These are phyloP conservation scores for Xiphophorus birchmanni DNA, from an alignment of 2,797 vertebrate genomes.

Conservation along the genomic window DNA sequence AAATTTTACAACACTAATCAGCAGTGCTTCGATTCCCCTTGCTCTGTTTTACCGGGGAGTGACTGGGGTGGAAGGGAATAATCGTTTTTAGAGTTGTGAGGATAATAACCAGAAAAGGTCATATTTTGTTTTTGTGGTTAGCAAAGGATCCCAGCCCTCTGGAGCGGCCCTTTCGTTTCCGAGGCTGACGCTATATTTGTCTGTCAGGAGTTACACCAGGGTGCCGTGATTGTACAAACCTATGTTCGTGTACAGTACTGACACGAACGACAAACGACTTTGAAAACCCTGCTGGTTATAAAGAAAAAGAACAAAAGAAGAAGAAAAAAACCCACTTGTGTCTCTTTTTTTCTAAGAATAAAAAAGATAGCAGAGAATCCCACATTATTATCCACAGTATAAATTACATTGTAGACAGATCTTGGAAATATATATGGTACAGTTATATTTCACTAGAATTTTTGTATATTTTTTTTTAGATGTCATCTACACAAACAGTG, in stretches of 20 bases:
- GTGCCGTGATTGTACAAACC: conserved; percentile 83
- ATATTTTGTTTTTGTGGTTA: conserved; percentile 82
- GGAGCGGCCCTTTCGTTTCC: conserved; percentile 62
- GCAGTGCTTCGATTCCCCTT: conserved; percentile 71
- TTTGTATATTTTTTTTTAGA: conserved; percentile 52
- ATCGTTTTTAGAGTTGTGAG: conserved; percentile 35
- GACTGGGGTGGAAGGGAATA: not conserved
- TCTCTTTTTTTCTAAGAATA: conserved; percentile 92
- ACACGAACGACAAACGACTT: conserved; percentile 92
- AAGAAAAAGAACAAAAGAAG: conserved; percentile 81
- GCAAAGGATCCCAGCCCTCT: conserved; percentile 76
- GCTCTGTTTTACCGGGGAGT: conserved; percentile 54
- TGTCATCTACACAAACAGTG: conserved; percentile 72
- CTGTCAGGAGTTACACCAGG: conserved; percentile 73
- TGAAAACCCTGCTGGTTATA: conserved; percentile 95
- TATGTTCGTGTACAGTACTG: conserved; percentile 90
- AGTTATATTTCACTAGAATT: conserved; percentile 81
- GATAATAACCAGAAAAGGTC: conserved; percentile 65
- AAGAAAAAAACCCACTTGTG: conserved; percentile 73
- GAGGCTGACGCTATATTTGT: conserved; percentile 55
- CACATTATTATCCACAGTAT: conserved; percentile 99
- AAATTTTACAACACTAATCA: conserved; percentile 66
- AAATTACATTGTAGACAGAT: conserved; percentile 98
- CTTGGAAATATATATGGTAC: conserved; percentile 84
- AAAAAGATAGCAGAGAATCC: conserved; percentile 98